Evolutionary conservation across 2,797 vertebrate genomes (phyloP).

Genomic region (Falco columbarius): DNA sequence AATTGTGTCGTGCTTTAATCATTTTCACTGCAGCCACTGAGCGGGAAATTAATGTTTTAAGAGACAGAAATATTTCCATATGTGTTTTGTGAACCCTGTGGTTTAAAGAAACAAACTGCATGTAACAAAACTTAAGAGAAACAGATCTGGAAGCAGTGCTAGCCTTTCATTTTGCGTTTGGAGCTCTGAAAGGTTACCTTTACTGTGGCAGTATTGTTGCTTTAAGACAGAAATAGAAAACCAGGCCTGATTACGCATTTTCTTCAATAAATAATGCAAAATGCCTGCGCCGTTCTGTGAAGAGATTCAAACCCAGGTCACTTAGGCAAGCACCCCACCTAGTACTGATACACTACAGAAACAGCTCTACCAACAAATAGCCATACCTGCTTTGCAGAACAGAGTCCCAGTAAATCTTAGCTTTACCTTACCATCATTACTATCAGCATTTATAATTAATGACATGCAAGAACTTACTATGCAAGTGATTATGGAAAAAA

Average conservation of each 20-base stretch:
- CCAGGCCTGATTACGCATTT: slow-evolving; percentile 1
- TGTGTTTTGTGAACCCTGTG: not conserved
- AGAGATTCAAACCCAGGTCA: not conserved
- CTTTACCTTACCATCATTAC: not conserved
- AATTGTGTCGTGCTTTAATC: accelerated
- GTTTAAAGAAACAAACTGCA: not conserved
- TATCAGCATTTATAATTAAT: not conserved
- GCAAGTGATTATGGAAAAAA: not conserved
- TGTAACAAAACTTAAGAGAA: not conserved
- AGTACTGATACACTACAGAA: not conserved
- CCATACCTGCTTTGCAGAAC: not conserved
- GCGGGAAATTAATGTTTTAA: not conserved
- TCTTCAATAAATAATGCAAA: slow-evolving; percentile 61
- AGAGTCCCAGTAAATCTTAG: not conserved
- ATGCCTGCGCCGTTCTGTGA: not conserved
- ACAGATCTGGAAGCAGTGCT: not conserved
- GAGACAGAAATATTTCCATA: not conserved
- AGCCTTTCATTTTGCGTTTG: not conserved
- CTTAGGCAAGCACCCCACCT: not conserved
- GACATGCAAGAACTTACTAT: not conserved
- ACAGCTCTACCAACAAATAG: not conserved
- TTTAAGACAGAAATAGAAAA: slow-evolving; percentile 45
- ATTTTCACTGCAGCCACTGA: not conserved
- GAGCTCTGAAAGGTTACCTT: not conserved
- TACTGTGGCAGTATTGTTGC: not conserved